A percentile compares a stretch with the other conserved stretches of the same genome.
phyloP scores from a whole-genome alignment of 2,888 invertebrate species.

The Ophion costatus region DNA sequence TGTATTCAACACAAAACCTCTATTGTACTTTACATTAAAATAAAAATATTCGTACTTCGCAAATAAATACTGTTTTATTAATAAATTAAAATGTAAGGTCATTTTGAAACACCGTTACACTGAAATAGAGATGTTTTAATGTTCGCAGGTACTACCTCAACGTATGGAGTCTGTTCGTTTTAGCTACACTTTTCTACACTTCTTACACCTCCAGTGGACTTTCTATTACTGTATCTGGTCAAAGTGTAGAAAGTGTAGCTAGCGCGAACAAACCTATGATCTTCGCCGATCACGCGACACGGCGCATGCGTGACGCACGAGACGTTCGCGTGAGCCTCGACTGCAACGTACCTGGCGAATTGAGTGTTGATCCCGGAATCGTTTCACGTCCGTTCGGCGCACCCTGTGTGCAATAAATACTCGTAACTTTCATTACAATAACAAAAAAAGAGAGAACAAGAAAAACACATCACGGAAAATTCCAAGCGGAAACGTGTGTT shows the following conservation, averaged over 20 bases:
- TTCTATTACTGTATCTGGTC: too few species aligned
- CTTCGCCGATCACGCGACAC: not conserved
- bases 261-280: too few species aligned
- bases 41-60: too few species aligned
- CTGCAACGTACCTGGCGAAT: conserved; percentile 50
- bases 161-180: too few species aligned
- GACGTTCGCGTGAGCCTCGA: not conserved
- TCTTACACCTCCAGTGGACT: too few species aligned
- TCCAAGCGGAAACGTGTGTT: conserved; percentile 17
- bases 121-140: not conserved
- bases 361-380: conserved; percentile 31
- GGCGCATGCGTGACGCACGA: not conserved
- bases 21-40: too few species aligned
- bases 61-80: too few species aligned
- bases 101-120: too few species aligned
- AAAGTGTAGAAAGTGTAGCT: too few species aligned
- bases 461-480: not conserved
- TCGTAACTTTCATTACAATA: conserved; percentile 5
- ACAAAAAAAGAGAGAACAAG: not conserved
- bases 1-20: too few species aligned
- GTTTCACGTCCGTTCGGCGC: conserved; percentile 50
- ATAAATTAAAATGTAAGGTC: too few species aligned
- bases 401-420: conserved; percentile 55
- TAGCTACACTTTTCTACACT: too few species aligned
- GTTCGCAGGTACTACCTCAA: not conserved